Evolutionary conservation across 2,113 vertebrate species (phyloP).

Genomic region (Craseonycteris thonglongyai): DNA sequence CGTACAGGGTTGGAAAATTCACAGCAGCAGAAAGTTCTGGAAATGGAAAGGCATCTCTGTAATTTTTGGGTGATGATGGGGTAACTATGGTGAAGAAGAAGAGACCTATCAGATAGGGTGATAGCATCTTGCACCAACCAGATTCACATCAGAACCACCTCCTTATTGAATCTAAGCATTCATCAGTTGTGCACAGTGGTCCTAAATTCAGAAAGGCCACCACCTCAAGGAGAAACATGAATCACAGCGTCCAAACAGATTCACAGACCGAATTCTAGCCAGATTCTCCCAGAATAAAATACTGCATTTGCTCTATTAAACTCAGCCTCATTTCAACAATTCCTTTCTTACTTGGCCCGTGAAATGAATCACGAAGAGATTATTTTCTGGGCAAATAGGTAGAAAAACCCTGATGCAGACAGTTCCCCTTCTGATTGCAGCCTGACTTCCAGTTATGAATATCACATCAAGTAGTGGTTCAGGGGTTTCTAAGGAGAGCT

Average conservation of each 20-base stretch:
- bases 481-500: conserved; percentile 73
- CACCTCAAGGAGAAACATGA: neutral
- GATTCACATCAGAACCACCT: neutral
- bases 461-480: conserved; percentile 75
- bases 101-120: neutral
- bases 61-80: neutral
- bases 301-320: neutral
- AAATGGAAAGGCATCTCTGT: neutral
- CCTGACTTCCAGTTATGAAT: conserved; percentile 73
- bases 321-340: conserved; percentile 66
- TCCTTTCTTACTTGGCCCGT: conserved; percentile 64
- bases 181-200: neutral
- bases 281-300: neutral
- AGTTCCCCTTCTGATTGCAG: conserved; percentile 72
- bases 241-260: neutral
- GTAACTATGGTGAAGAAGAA: neutral
- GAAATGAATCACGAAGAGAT: conserved; percentile 75
- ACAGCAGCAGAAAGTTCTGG: neutral
- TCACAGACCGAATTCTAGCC: neutral
- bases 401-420: conserved; percentile 73
- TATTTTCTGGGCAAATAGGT: conserved; percentile 77
- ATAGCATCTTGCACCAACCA: neutral
- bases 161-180: neutral
- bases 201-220: neutral
- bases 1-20: neutral